Evolutionary conservation across 2,113 vertebrate species (phyloP), one percentile per base, ranked within the genome.

Genomic region (Strix uralensis): DNA sequence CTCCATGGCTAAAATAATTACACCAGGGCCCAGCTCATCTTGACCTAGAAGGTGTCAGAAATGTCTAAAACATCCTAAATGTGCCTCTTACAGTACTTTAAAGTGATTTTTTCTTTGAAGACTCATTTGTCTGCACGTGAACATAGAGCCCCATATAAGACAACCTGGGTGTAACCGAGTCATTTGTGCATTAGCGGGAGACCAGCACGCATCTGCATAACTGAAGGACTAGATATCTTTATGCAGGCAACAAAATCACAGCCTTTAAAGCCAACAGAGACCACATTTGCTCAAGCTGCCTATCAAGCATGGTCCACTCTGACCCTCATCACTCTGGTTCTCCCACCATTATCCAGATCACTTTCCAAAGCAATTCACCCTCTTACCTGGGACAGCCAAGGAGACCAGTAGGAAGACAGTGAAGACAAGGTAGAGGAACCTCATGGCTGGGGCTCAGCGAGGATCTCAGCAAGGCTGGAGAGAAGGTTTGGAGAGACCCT

Each of bases 371-470:
- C 6, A 18, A 10, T 40, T 32, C 57, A 49, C 52, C 5, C 21
- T 30, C 95, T 93, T 79, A 97, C 96, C 96, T 92, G 96, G 94
- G 18, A 73, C 73, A 66, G 89, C 86, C 72, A 92, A 40, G 49
- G 92, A 95, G 22, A 81, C 21, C 80, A 97, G 91, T 2, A 97
- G 80, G 61, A 96, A 46, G 57, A 65, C 57, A 61, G 71, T 38
- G 0, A 94, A 78, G 52, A 91, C 18, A 2, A 97, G 75, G 94
- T 3, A 92, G 62, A 96, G 66, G 91, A 81, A 46, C 87, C 66
- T 96, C 97, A 97, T 97, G 91, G 89, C 78, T 89, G 88, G 61
- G 34, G 77, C 1, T 12, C 62, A 40, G 40, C 4, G 23, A 38
- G 47, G 83, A 15, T 40, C 88, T 87, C 83, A 29, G 92, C 13